Conservation (phyloP, 2,113 vertebrate species). For the Polypterus senegalus region DNA sequence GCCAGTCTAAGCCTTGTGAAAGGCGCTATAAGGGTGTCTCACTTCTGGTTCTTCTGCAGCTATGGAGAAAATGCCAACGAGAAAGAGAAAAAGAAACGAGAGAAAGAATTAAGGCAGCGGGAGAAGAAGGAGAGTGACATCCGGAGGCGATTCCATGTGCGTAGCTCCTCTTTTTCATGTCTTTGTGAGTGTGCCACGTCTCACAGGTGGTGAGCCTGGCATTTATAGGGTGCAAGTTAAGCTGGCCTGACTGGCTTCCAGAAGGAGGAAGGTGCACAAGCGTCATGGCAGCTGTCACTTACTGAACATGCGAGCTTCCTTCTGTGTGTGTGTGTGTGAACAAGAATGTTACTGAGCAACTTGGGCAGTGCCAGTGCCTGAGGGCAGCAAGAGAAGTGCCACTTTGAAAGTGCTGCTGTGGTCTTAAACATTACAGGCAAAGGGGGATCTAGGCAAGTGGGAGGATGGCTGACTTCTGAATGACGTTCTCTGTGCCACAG, state of each 20-base stretch:
- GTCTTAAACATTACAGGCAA: not conserved
- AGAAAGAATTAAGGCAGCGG: slow-evolving; percentile 19
- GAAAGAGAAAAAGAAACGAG: slow-evolving; percentile 38
- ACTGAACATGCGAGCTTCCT: not conserved
- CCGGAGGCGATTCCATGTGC: slow-evolving; percentile 59
- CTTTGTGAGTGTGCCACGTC: not conserved
- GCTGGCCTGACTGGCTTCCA: not conserved
- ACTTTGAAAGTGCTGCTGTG: not conserved
- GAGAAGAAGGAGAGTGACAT: slow-evolving; percentile 46
- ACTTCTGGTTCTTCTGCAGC: no score
- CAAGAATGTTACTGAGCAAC: not conserved
- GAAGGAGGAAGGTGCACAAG: no score
- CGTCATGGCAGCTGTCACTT: not conserved
- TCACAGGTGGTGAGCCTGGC: no score
- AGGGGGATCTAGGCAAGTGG: not conserved
- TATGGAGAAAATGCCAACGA: slow-evolving; percentile 39
- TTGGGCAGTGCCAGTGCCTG: not conserved
- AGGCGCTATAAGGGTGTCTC: no score
- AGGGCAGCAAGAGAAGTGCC: not conserved
- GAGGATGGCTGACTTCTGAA: not conserved
- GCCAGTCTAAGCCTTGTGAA: slow-evolving; percentile 44
- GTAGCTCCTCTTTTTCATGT: slow-evolving; percentile 8
- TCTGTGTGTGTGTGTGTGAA: not conserved
- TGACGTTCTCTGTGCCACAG: slow-evolving; percentile 28
- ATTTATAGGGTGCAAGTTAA: not conserved